These are phyloP conservation scores for Rhombomys opimus DNA, from an alignment of 2,113 vertebrate species.

Conservation along the genomic window DNA sequence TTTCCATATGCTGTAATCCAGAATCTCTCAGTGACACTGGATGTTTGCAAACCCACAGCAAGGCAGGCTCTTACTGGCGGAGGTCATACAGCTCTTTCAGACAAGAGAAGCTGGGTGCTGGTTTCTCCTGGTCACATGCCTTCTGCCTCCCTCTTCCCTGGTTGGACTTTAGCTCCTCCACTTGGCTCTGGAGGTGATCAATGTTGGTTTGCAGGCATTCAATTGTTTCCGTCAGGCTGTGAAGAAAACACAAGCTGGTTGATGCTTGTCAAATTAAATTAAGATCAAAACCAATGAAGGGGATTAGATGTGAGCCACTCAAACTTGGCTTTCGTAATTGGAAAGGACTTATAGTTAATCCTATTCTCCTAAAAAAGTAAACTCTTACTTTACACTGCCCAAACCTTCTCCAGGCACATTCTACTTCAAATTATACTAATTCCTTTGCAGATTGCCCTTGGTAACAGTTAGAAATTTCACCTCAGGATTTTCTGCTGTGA, in stretches of 20 bases:
- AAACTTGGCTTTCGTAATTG: conserved; percentile 39
- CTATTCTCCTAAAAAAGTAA: neutral
- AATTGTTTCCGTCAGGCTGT: conserved; percentile 93
- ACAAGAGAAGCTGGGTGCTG: conserved; percentile 91
- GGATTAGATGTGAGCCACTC: conserved; percentile 45
- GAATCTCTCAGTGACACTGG: neutral
- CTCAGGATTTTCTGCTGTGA: conserved; percentile 94
- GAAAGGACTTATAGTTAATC: conserved; percentile 37
- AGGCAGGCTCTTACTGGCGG: conserved; percentile 89
- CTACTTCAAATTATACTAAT: neutral
- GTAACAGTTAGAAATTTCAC: conserved; percentile 80
- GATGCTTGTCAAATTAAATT: conserved; percentile 59
- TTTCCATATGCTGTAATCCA: conserved; percentile 11
- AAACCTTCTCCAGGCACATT: neutral
- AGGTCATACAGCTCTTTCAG: conserved; percentile 95
- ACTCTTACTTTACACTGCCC: neutral
- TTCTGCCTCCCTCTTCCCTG: conserved; percentile 79
- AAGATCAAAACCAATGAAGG: conserved; percentile 34
- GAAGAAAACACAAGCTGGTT: conserved; percentile 53
- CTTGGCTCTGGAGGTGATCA: conserved; percentile 94
- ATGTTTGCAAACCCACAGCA: neutral
- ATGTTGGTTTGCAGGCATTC: conserved; percentile 93
- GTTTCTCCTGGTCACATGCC: conserved; percentile 86
- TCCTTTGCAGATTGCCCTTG: neutral
- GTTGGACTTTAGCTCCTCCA: conserved; percentile 89